Evolutionary conservation across 2,888 invertebrate species (phyloP).

Genomic region (Lithophane semibrunnea): DNA sequence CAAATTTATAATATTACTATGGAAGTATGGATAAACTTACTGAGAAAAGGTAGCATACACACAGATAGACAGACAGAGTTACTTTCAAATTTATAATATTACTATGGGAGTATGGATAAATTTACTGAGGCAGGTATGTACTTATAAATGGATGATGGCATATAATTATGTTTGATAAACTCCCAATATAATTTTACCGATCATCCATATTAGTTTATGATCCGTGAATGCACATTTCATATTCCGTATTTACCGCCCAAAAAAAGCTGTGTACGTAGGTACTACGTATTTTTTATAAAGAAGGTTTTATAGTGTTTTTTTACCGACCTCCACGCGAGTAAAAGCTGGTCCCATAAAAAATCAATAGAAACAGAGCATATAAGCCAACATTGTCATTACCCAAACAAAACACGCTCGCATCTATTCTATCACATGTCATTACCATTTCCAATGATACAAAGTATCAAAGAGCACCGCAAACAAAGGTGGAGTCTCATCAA

Average conservation of each 20-base stretch:
- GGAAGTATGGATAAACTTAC: too few species aligned
- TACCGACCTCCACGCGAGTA: background rate
- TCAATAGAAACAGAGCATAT: background rate
- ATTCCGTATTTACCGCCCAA: too few species aligned
- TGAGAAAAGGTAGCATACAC: too few species aligned
- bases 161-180: background rate
- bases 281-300: background rate
- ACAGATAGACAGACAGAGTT: too few species aligned
- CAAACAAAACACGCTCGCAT: conserved; percentile 42
- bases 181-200: background rate
- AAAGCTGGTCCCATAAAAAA: background rate
- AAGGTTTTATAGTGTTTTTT: background rate
- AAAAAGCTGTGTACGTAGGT: too few species aligned
- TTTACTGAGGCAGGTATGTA: background rate
- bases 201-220: background rate
- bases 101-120: too few species aligned
- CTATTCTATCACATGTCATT: conserved; percentile 53
- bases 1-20: too few species aligned
- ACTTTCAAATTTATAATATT: too few species aligned
- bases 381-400: conserved; percentile 24
- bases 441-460: conserved; percentile 62
- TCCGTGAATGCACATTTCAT: too few species aligned
- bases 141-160: background rate
- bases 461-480: conserved; percentile 67
- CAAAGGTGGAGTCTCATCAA: conserved; percentile 74